These are phyloP conservation scores for Scomber colias DNA, from an alignment of 2,113 vertebrate species.

Conservation along the genomic window DNA sequence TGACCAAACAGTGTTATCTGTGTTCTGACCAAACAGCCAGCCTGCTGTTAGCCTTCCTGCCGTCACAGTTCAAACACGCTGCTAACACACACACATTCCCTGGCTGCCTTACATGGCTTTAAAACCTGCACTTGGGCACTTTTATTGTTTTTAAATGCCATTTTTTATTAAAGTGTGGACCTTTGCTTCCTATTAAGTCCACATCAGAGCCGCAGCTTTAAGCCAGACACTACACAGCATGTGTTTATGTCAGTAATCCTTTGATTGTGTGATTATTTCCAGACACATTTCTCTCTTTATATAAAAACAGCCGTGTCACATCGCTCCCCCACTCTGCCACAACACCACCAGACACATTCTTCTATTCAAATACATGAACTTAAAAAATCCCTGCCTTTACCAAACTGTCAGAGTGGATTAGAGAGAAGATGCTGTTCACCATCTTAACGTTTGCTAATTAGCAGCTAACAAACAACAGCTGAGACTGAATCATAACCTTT, in stretches of 20 bases:
- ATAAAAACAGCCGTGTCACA: not conserved
- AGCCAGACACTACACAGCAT: not conserved
- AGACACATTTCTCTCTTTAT: not conserved
- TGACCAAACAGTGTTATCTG: not conserved
- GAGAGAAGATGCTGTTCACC: no score
- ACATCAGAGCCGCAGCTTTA: not conserved
- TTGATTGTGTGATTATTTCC: not conserved
- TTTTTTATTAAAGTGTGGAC: not conserved
- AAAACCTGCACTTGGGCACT: not conserved
- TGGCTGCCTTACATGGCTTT: slow-evolving; percentile 10
- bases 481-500: no score
- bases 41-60: not conserved
- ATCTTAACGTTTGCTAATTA: no score
- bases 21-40: slow-evolving; percentile 19
- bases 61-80: slow-evolving; percentile 17
- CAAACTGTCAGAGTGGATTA: no score
- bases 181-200: slow-evolving; percentile 4
- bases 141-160: not conserved
- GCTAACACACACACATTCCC: not conserved
- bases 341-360: not conserved
- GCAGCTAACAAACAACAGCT: no score
- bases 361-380: not conserved
- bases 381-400: no score
- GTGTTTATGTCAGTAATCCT: not conserved
- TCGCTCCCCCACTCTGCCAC: no score